A percentile compares a stretch with the other conserved stretches of the same genome.
Evolutionary conservation across 2,797 vertebrate genomes (phyloP).

Genomic region (Pipistrellus pipistrellus): DNA sequence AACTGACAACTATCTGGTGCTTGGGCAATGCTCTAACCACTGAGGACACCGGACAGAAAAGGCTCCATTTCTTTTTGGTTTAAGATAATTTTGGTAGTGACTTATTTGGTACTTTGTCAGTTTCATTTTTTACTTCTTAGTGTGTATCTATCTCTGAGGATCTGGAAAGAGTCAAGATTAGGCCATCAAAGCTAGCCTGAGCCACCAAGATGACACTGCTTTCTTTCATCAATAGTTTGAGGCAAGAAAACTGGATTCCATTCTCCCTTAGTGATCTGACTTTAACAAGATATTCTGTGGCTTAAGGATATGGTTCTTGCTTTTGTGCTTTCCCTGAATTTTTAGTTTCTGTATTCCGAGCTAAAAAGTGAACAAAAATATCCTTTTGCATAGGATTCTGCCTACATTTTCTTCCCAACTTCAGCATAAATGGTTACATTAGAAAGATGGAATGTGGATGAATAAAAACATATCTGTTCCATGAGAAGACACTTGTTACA

Average conservation of each 20-base stretch:
- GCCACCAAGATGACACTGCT: background rate
- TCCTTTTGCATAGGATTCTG: background rate
- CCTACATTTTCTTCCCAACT: background rate
- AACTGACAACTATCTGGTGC: no score
- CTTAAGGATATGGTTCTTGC: background rate
- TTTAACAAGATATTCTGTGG: slow-evolving; percentile 62
- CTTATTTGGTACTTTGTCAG: background rate
- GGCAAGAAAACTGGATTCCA: slow-evolving; percentile 65
- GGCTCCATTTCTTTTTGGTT: background rate
- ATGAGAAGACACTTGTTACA: background rate
- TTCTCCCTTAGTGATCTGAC: background rate
- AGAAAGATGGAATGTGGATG: background rate
- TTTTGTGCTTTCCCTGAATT: background rate
- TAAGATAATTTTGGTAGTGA: background rate
- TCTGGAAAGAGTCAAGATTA: slow-evolving; percentile 3
- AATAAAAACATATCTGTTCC: background rate
- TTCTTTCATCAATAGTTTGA: slow-evolving; percentile 68
- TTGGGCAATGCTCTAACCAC: no score
- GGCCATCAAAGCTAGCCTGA: background rate
- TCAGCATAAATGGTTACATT: background rate
- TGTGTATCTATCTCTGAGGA: background rate
- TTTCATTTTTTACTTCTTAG: slow-evolving; percentile 1
- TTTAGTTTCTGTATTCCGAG: background rate
- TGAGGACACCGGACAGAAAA: no score
- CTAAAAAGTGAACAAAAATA: slow-evolving; percentile 41